A percentile compares a stretch with the other conserved stretches of the same genome.
These are phyloP conservation scores for Amyelois transitella DNA, from an alignment of 1,140 invertebrate genomes.

Conservation along the genomic window DNA sequence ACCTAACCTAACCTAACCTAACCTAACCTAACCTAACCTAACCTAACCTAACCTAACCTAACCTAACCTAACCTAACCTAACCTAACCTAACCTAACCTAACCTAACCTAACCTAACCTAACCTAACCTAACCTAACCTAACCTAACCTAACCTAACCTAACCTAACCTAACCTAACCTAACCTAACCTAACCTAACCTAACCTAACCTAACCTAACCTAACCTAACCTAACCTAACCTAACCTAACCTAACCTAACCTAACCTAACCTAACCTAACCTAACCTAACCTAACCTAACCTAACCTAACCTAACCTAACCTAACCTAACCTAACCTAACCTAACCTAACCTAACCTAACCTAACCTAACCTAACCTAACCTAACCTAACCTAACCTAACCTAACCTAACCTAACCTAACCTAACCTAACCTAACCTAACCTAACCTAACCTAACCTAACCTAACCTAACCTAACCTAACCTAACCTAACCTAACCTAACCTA, in stretches of 20 bases:
- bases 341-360: conserved; percentile 43
- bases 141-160: no score
- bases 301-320: conserved; percentile 20
- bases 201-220: no score
- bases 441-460: conserved; percentile 26
- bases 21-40: no score
- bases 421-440: conserved; percentile 29
- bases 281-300: conserved; percentile 16
- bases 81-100: no score
- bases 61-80: no score
- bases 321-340: conserved; percentile 32
- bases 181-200: no score
- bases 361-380: conserved; percentile 52
- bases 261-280: conserved; percentile 22
- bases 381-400: conserved; percentile 41
- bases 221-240: conserved; percentile 32
- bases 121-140: no score
- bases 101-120: no score
- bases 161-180: no score
- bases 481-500: conserved; percentile 31
- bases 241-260: conserved; percentile 19
- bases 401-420: conserved; percentile 29
- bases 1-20: no score
- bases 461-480: conserved; percentile 28
- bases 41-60: no score